Percentiles rank a stretch among this genome's conserved stretches.
phyloP scores from a whole-genome alignment of 2,888 invertebrate species.

The Drosophila putrida region DNA sequence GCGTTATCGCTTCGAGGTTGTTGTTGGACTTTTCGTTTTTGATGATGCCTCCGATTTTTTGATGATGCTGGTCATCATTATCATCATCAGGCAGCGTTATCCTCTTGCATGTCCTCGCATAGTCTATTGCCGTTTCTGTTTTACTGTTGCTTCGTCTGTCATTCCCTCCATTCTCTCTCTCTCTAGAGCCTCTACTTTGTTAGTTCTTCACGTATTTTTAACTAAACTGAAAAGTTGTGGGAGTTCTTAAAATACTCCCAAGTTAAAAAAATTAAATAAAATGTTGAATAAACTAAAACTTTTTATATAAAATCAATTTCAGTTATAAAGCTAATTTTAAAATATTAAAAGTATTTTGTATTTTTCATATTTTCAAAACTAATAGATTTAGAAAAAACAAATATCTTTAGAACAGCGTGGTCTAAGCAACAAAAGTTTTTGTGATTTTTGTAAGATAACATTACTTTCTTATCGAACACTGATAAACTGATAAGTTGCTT shows the following conservation, averaged over 20 bases:
- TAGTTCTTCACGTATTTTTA: neutral
- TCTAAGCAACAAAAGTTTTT: neutral
- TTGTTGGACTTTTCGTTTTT: conserved; percentile 42
- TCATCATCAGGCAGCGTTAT: conserved; percentile 49
- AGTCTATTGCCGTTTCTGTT: conserved; percentile 24
- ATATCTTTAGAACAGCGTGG: too few species aligned
- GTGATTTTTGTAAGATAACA: neutral
- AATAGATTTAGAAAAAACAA: too few species aligned
- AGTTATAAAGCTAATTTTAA: too few species aligned
- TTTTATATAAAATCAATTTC: too few species aligned
- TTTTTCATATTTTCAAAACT: too few species aligned
- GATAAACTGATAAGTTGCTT: conserved; percentile 28
- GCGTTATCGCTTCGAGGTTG: conserved; percentile 58
- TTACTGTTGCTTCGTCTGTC: conserved; percentile 13
- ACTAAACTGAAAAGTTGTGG: conserved; percentile 1
- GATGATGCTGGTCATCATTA: conserved; percentile 64
- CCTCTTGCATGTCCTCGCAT: conserved; percentile 57
- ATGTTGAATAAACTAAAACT: too few species aligned
- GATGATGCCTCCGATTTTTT: conserved; percentile 69
- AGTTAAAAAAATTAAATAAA: too few species aligned
- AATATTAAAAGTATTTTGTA: too few species aligned
- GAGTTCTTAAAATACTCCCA: neutral
- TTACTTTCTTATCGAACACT: neutral
- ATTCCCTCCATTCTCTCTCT: conserved; percentile 13
- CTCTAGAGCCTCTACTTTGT: neutral